phyloP scores from a whole-genome alignment of 2,888 invertebrate genomes.

The Papilio protenor region DNA sequence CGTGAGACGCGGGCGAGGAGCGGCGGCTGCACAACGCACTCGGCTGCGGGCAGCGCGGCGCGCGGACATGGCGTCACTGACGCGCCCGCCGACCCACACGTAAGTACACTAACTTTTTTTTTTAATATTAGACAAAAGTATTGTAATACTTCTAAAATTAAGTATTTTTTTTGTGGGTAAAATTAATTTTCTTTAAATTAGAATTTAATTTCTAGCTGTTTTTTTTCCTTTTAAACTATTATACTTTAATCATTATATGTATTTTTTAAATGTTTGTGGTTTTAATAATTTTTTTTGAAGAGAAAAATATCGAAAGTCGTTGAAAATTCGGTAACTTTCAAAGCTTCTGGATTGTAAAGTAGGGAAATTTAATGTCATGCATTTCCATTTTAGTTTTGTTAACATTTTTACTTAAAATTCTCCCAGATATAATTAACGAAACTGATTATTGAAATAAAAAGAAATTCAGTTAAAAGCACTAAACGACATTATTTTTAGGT shows the following conservation, averaged over 20 bases:
- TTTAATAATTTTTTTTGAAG: no score
- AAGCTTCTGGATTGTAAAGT: not conserved
- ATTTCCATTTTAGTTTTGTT: not conserved
- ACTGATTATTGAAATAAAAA: no score
- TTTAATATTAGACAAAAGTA: not conserved
- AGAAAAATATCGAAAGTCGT: no score
- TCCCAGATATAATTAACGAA: no score
- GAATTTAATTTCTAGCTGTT: no score
- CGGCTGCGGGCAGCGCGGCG: constrained; percentile 70
- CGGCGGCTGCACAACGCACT: constrained; percentile 56
- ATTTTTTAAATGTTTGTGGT: no score
- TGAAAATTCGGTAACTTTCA: not conserved
- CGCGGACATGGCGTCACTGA: constrained; percentile 79
- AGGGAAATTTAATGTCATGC: not conserved
- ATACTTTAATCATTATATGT: no score
- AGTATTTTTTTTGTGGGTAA: no score
- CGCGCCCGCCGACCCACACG: constrained; percentile 78
- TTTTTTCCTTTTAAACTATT: no score
- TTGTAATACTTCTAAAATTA: not conserved
- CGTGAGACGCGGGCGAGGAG: constrained; percentile 22
- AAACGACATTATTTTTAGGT: no score
- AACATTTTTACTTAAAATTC: not conserved
- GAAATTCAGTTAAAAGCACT: no score
- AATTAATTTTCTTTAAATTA: no score
- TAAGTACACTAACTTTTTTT: constrained; percentile 60